Evolutionary conservation across 1,140 invertebrate genomes (phyloP), one percentile per base, ranked within the genome.

Genomic region (Drosophila sucinea): DNA sequence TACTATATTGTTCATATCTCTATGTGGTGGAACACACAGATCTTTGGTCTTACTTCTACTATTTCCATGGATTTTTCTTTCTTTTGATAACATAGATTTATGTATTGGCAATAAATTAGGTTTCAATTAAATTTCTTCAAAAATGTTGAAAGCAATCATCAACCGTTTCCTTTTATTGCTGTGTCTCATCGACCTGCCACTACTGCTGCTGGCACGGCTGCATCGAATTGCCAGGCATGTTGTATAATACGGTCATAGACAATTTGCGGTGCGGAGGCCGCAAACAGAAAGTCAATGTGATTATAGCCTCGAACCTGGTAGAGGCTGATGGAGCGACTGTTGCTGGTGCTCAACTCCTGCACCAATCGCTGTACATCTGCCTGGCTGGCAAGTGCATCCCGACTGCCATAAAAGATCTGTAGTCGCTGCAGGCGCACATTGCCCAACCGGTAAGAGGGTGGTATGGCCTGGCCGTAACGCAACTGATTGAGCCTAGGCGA

Each of bases 271-370:
- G 90, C 90, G 3, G 74, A 67, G n/a, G 55, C 38, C 4, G 81
- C 77, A 58, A 86, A 91, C 32, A 91, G 77, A 58, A 91, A 78
- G 70, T 91, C 90, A 60, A 91, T 87, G 65, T 91, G 90, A 74
- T 91, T 91, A 51, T 90, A 84, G 32, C 90, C 90, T 0, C 56
- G 73, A 58, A 91, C 65, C 67, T 84, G 79, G 62, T 83, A 77
- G 29, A 90, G 30, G 38, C 72, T 62, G 2, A 74, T 70, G 44
- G 44, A 51, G 29, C 60, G 67, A 57, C 90, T 73, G 51, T 91
- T 72, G 32, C 90, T 74, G 51, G 86, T 70, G 32, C 63, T 60
- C 57, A 91, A 60, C 8, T 86, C 73, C 0, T 47, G 32, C 7
- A 67, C 67, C 40, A 91, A 63, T 1, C 58, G 73, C 10, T 67